A percentile compares a stretch with the other conserved stretches of the same genome.
phyloP scores from a whole-genome alignment of 1,140 invertebrate genomes.

The Drosophila dunni region DNA sequence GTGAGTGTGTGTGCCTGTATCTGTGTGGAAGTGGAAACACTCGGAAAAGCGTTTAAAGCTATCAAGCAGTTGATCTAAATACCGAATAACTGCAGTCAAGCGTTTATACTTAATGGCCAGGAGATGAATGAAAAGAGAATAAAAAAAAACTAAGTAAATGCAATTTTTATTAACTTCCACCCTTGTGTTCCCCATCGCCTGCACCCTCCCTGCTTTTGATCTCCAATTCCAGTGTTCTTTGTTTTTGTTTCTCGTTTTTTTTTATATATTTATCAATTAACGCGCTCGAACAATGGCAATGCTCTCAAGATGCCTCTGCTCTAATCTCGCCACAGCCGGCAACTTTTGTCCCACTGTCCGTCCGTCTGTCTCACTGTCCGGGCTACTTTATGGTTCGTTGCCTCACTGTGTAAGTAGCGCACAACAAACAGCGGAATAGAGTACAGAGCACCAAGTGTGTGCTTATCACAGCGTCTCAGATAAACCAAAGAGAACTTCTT shows the following conservation, averaged over 20 bases:
- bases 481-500: constrained; percentile 52
- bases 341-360: constrained; percentile 38
- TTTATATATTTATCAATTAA: constrained; percentile 75
- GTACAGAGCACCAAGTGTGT: constrained; percentile 18
- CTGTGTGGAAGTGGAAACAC: constrained; percentile 7
- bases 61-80: constrained; percentile 44
- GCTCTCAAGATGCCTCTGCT: constrained; percentile 56
- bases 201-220: background rate
- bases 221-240: constrained; percentile 20
- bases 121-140: constrained; percentile 6
- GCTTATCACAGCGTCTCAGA: constrained; percentile 63
- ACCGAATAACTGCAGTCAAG: constrained; percentile 29
- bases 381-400: constrained; percentile 75
- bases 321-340: constrained; percentile 55
- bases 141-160: constrained; percentile 31
- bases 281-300: constrained; percentile 64
- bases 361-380: constrained; percentile 24
- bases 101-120: constrained; percentile 37
- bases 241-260: constrained; percentile 35
- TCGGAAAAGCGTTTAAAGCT: constrained; percentile 29
- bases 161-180: constrained; percentile 37
- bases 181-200: background rate
- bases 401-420: constrained; percentile 59
- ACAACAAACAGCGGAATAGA: constrained; percentile 2
- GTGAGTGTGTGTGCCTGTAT: too few species aligned